Evolutionary conservation across 2,113 vertebrate genomes (phyloP), one percentile per base, ranked within the genome.

Genomic region (Epinephelus cyanopodus): DNA sequence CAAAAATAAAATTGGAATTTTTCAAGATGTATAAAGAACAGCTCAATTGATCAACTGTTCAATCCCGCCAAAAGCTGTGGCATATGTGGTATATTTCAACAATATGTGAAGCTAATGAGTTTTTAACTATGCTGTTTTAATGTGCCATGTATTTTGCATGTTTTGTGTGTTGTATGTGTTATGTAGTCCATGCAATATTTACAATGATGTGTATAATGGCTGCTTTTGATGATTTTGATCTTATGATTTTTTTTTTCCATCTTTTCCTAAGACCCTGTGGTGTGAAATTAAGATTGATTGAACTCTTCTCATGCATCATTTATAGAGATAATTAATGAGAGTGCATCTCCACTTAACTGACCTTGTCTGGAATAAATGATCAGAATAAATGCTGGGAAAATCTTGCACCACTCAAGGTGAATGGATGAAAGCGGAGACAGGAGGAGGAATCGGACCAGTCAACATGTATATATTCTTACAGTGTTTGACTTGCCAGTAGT

Each of bases 221-320:
- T 52, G 11, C 25, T 42, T 39, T 53, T 52, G 13, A 60, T 68
- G 64, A n/a, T n/a, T 25, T 21, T 50, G n/a, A 56, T 52, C 37
- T 57, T 21, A 61, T 19, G n/a, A 57, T 50, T 37, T 37, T 8
- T 37, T 37, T 37, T 6, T 1, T 1, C 6, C 29, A 4, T 56
- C 21, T 13, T 69, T 58, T 14, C 3, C 23, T 48, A 14, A 25
- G 42, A 4, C 64, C 68, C 29, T 15, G 13, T 76, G 69, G 37
- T 53, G 70, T 67, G 33, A 85, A 91, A 87, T 89, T 79, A 85
- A 79, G 82, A 83, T 65, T 81, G 79, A 89, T 87, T 72, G 83
- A 76, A 84, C 25, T 67, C 53, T 18, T 71, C 66, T 83, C 77
- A 85, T 90, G 88, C 86, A 92, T 83, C 84, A 90, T 85, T 85